These are phyloP conservation scores for Rhabditophanes sp. DNA, from an alignment of 2,888 invertebrate genomes.

Conservation along the genomic window DNA sequence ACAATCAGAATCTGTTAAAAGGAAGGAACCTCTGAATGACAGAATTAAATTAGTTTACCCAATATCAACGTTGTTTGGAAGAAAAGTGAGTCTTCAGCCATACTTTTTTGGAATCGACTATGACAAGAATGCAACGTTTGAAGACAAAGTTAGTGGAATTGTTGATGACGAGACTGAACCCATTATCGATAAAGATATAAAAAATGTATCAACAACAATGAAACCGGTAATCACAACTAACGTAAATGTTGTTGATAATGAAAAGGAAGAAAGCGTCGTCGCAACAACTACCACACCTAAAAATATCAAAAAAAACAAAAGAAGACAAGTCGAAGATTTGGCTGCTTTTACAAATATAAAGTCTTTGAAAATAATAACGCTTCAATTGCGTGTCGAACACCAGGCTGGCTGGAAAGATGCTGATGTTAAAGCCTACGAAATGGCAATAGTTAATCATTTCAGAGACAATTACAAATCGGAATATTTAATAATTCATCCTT, in stretches of 20 bases:
- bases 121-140: conserved; percentile 2
- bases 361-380: conserved; percentile 27
- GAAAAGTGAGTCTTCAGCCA: conserved; percentile 24
- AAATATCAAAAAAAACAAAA: background rate
- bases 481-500: conserved; percentile 20
- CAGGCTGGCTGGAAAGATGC: conserved; percentile 23
- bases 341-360: conserved; percentile 21
- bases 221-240: conserved; percentile 5
- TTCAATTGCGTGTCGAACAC: conserved; percentile 30
- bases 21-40: conserved; percentile 6
- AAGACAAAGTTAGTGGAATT: background rate
- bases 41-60: conserved; percentile 28
- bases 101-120: conserved; percentile 34
- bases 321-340: conserved; percentile 6
- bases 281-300: background rate
- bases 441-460: conserved; percentile 27
- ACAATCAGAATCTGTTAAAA: conserved; percentile 10
- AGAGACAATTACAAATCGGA: conserved; percentile 24
- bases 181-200: conserved; percentile 2
- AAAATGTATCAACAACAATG: conserved; percentile 8
- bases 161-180: conserved; percentile 5
- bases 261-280: background rate
- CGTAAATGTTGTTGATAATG: background rate
- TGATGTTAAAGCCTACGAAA: conserved; percentile 33
- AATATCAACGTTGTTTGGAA: conserved; percentile 26